These are phyloP conservation scores for Orthonyx spaldingii DNA, from an alignment of 2,113 vertebrate species.

Conservation along the genomic window DNA sequence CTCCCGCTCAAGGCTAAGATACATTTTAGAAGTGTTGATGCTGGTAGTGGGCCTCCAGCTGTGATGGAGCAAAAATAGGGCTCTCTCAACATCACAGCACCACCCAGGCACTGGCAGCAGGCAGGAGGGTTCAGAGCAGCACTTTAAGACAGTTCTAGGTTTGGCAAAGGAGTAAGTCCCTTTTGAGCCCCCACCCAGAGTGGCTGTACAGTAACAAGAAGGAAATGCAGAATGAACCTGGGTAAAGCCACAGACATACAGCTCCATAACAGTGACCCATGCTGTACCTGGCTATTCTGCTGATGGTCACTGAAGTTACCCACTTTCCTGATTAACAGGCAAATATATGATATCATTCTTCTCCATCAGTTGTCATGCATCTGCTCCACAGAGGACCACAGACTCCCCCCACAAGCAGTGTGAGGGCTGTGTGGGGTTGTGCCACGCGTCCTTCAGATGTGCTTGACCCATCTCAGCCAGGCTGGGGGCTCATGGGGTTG, in stretches of 20 bases:
- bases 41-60: background rate
- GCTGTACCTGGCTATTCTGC: background rate
- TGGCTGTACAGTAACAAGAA: background rate
- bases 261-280: background rate
- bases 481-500: background rate
- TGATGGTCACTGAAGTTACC: background rate
- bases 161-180: background rate
- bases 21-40: background rate
- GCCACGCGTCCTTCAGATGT: rapidly evolving
- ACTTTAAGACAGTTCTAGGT: background rate
- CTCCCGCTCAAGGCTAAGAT: background rate
- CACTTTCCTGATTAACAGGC: background rate
- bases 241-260: background rate
- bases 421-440: background rate
- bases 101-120: background rate
- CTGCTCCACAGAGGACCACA: background rate
- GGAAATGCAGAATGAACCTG: background rate
- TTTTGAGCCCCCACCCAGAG: background rate
- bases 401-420: rapidly evolving
- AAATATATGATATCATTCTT: background rate
- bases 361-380: background rate
- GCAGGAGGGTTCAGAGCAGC: background rate
- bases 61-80: background rate
- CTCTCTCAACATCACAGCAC: background rate
- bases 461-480: background rate